Evolutionary conservation across 2,888 invertebrate species (phyloP).

Genomic region (Apotomis turbidana): DNA sequence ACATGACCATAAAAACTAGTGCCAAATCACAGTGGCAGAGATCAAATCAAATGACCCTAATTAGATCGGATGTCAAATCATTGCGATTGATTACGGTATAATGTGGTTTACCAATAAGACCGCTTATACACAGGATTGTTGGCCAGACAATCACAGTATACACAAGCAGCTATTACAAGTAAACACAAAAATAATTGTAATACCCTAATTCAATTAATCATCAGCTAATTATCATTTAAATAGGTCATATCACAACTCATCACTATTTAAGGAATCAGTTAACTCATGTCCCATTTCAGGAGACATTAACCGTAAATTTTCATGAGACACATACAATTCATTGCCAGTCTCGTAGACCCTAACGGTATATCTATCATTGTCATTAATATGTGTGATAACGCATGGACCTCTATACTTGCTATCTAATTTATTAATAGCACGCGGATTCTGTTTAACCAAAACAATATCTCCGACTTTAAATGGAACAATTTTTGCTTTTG

Average conservation of each 20-base stretch:
- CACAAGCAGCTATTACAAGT: too few species aligned
- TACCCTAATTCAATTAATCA: too few species aligned
- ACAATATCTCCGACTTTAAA: slow-evolving; percentile 39
- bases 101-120: too few species aligned
- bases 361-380: slow-evolving; percentile 43
- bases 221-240: too few species aligned
- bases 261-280: slow-evolving; percentile 4
- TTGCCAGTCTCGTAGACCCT: slow-evolving; percentile 21
- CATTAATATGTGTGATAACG: slow-evolving; percentile 35
- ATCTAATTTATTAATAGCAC: slow-evolving; percentile 41
- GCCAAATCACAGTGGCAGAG: too few species aligned
- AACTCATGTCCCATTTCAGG: slow-evolving; percentile 3
- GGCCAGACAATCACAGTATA: too few species aligned
- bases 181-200: too few species aligned
- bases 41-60: too few species aligned
- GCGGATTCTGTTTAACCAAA: slow-evolving; percentile 34
- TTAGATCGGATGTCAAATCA: too few species aligned
- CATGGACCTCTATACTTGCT: slow-evolving; percentile 42
- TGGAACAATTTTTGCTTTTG: slow-evolving; percentile 40
- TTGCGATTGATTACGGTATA: too few species aligned
- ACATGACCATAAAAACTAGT: too few species aligned
- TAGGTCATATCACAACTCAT: slow-evolving; percentile 31
- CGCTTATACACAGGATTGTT: too few species aligned
- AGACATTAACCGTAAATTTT: slow-evolving; percentile 13
- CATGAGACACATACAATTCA: slow-evolving; percentile 23